Percentiles rank a stretch among this genome's conserved stretches.
phyloP scores from a whole-genome alignment of 2,888 invertebrate species.

The Lasioglossum villosulum region DNA sequence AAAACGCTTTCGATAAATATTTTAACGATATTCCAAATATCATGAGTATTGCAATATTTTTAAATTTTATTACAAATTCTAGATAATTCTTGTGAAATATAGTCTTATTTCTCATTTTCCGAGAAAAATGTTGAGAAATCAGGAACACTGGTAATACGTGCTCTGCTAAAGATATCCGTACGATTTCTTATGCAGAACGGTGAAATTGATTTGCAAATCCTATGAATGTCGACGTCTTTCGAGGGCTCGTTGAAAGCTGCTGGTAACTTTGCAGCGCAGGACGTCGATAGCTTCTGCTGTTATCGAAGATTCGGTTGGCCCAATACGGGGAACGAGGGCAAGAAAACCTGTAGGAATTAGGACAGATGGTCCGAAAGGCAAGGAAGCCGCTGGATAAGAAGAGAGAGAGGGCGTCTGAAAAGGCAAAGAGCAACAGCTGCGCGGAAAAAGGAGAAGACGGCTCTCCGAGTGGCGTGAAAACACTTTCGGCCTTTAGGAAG shows the following conservation, averaged over 20 bases:
- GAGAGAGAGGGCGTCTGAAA: not conserved
- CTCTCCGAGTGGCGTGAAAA: not conserved
- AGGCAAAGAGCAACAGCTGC: not conserved
- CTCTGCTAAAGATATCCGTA: no score
- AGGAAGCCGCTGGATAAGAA: not conserved
- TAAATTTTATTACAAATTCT: no score
- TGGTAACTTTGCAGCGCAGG: not conserved
- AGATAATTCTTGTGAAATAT: no score
- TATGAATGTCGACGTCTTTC: not conserved
- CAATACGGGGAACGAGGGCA: not conserved
- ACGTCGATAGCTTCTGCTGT: not conserved
- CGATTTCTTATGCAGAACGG: no score
- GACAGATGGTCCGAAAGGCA: not conserved
- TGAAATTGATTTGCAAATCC: no score
- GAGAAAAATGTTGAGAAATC: no score
- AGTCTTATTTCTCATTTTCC: no score
- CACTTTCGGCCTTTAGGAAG: not conserved
- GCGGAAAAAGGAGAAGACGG: not conserved
- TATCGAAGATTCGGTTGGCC: not conserved
- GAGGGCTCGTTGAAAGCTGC: not conserved
- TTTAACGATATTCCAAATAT: no score
- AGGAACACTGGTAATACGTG: no score
- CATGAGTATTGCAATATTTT: no score
- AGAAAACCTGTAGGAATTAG: conserved; percentile 4
- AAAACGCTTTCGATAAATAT: no score